Evolutionary conservation across 2,888 invertebrate genomes (phyloP).

Genomic region (Terebella lapidaria): DNA sequence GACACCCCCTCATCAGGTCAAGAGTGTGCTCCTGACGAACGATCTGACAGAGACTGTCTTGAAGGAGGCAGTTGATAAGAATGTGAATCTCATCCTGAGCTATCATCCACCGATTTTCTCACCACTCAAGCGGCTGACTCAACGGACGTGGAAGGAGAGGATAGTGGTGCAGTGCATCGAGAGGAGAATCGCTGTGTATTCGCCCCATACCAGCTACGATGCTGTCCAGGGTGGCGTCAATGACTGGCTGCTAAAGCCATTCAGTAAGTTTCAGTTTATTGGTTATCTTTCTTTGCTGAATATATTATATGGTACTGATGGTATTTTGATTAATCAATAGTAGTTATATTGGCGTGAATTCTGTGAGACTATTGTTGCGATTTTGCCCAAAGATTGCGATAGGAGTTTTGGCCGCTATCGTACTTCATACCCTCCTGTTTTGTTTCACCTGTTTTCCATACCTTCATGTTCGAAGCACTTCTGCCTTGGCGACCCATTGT

Average conservation of each 20-base stretch:
- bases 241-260: conserved; percentile 81
- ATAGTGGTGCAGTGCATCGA: conserved; percentile 75
- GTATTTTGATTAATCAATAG: no score
- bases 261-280: conserved; percentile 53
- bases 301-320: no score
- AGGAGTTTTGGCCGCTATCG: no score
- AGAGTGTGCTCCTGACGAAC: conserved; percentile 76
- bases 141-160: conserved; percentile 67
- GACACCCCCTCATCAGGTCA: conserved; percentile 52
- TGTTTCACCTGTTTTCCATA: no score
- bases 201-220: conserved; percentile 91
- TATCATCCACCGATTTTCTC: conserved; percentile 95
- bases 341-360: no score
- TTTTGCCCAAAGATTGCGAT: no score
- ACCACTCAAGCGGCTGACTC: conserved; percentile 72
- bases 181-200: conserved; percentile 81
- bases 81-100: conserved; percentile 76
- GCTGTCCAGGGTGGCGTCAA: conserved; percentile 78
- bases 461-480: no score
- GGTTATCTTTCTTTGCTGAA: no score
- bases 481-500: no score
- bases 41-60: conserved; percentile 86
- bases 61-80: conserved; percentile 65
- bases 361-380: no score
- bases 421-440: no score